phyloP scores from a whole-genome alignment of 2,888 invertebrate genomes.

The Lasioglossum figueresi region DNA sequence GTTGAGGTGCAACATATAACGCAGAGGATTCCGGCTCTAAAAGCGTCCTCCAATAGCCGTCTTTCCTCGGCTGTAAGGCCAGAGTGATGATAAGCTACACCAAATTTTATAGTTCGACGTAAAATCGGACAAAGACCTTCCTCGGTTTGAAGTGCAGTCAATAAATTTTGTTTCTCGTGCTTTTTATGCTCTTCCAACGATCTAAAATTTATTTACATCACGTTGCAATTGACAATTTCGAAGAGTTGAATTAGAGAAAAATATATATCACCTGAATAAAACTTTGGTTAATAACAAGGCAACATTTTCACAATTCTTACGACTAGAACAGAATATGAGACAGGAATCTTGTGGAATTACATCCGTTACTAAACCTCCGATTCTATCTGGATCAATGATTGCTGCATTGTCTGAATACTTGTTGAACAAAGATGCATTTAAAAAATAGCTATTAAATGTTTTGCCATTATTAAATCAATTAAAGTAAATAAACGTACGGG shows the following conservation, averaged over 20 bases:
- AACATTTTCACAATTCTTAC: constrained; percentile 96
- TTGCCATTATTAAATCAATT: constrained; percentile 18
- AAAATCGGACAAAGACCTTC: constrained; percentile 89
- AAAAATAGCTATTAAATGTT: constrained; percentile 53
- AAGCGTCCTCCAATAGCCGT: constrained; percentile 92
- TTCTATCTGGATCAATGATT: constrained; percentile 90
- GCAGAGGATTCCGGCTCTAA: constrained; percentile 92
- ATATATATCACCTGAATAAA: constrained; percentile 82
- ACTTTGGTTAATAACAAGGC: constrained; percentile 90
- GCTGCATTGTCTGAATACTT: constrained; percentile 87
- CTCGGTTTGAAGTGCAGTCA: constrained; percentile 87
- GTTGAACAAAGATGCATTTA: constrained; percentile 39
- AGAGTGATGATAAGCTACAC: constrained; percentile 97
- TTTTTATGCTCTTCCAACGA: constrained; percentile 85
- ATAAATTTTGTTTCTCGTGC: constrained; percentile 87
- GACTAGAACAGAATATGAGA: constrained; percentile 96
- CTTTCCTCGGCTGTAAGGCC: constrained; percentile 95
- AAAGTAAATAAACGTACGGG: constrained; percentile 78
- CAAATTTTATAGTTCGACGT: constrained; percentile 89
- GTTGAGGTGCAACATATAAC: constrained; percentile 98
- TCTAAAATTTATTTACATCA: constrained; percentile 79
- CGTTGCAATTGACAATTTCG: background rate
- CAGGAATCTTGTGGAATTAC: constrained; percentile 92
- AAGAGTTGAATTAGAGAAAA: constrained; percentile 18
- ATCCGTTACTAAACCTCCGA: constrained; percentile 92